A percentile compares a stretch with the other conserved stretches of the same genome.
Evolutionary conservation across 1,140 invertebrate species (phyloP).

Genomic region (Capitella teleta): DNA sequence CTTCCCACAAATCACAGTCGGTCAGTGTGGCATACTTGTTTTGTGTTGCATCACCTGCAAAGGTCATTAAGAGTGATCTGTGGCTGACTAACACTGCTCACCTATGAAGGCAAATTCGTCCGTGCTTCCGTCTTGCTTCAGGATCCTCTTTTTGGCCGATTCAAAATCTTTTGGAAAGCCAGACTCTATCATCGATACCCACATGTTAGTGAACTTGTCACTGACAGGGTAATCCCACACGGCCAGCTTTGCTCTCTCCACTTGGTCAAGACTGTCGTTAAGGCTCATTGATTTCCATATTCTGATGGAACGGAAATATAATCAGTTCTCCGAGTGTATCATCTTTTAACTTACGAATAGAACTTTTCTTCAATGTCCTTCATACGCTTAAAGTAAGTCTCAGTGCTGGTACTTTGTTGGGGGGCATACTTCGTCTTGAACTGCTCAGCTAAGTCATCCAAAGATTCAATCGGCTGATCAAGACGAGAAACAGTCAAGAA

Average conservation of each 20-base stretch:
- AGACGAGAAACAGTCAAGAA: conserved; percentile 73
- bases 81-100: conserved; percentile 17
- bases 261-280: conserved; percentile 77
- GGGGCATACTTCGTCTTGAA: conserved; percentile 93
- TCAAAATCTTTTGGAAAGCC: conserved; percentile 62
- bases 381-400: conserved; percentile 92
- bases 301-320: conserved; percentile 47
- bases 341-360: conserved; percentile 64
- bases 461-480: conserved; percentile 66
- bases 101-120: conserved; percentile 87
- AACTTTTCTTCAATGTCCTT: conserved; percentile 86
- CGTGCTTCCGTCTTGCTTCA: conserved; percentile 29
- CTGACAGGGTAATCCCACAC: conserved; percentile 98
- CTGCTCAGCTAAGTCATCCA: conserved; percentile 86
- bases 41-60: conserved; percentile 74
- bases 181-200: conserved; percentile 89
- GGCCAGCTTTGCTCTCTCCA: conserved; percentile 81
- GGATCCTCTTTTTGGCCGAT: conserved; percentile 66
- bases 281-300: conserved; percentile 97
- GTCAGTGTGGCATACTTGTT: conserved; percentile 75
- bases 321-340: not conserved
- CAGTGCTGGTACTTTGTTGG: conserved; percentile 63
- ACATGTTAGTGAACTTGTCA: conserved; percentile 97
- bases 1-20: conserved; percentile 78
- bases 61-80: not conserved